Evolutionary conservation across 2,113 vertebrate genomes (phyloP).

Genomic region (Morone saxatilis): DNA sequence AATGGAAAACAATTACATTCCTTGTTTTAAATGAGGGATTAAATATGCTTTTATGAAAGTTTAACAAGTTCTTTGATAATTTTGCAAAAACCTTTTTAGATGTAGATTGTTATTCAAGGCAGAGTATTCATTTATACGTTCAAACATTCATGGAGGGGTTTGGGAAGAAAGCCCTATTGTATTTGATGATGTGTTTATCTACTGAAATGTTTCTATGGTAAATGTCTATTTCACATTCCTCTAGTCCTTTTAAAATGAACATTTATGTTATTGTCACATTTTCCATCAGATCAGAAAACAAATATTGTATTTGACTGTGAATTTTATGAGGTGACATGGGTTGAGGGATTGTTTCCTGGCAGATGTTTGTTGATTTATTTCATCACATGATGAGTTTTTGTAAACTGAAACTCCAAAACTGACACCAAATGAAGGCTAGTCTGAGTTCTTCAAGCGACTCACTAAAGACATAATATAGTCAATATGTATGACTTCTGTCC

Average conservation of each 20-base stretch:
- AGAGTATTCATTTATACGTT: neutral
- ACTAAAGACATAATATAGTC: too few species aligned
- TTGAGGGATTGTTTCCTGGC: neutral
- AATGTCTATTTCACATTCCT: neutral
- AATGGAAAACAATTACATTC: neutral
- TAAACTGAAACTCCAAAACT: neutral
- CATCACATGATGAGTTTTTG: neutral
- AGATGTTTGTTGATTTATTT: neutral
- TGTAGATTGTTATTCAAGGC: too few species aligned
- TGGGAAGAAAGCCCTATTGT: neutral
- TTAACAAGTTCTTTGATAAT: neutral
- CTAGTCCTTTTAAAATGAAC: neutral
- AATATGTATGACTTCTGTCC: too few species aligned
- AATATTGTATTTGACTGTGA: too few species aligned
- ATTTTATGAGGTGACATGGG: neutral
- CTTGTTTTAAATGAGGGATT: neutral
- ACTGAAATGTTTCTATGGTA: neutral
- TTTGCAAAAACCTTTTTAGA: neutral
- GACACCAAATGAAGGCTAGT: too few species aligned
- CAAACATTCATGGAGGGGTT: neutral
- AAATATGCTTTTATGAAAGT: neutral
- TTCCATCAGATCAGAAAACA: too few species aligned
- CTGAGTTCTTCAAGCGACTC: too few species aligned
- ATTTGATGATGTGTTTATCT: neutral
- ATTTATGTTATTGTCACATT: neutral